These are phyloP conservation scores for Progne subis DNA, from an alignment of 2,113 vertebrate species.

Conservation along the genomic window DNA sequence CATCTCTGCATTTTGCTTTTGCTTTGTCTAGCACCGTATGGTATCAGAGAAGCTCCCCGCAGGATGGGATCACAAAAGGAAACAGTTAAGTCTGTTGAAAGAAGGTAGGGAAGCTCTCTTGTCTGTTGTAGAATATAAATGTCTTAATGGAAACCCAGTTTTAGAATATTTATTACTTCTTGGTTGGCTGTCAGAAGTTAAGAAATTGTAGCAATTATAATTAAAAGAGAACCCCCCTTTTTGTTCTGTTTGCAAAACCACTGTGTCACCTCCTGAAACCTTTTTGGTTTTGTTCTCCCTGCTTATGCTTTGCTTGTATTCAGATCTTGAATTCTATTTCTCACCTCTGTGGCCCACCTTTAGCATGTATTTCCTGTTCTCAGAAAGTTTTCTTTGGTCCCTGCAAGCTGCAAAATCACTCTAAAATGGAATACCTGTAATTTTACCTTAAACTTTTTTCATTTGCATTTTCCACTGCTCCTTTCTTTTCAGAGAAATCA, in stretches of 20 bases:
- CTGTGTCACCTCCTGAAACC: not conserved
- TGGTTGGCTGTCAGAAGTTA: not conserved
- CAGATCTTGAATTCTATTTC: not conserved
- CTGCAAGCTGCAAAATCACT: not conserved
- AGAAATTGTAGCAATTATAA: not conserved
- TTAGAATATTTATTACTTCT: not conserved
- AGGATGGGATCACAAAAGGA: slow-evolving; percentile 91
- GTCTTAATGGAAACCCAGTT: not conserved
- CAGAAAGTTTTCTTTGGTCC: not conserved
- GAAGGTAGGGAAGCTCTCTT: slow-evolving; percentile 75
- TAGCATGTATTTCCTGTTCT: not conserved
- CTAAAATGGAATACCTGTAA: not conserved
- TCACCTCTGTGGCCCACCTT: not conserved
- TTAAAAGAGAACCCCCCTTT: not conserved
- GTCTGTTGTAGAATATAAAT: not conserved
- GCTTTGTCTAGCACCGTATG: slow-evolving; percentile 87
- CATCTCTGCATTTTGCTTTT: not conserved
- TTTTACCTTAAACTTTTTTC: not conserved
- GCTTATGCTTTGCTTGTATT: not conserved
- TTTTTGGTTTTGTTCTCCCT: not conserved
- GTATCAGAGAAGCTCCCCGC: slow-evolving; percentile 94
- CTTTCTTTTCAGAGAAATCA: not conserved
- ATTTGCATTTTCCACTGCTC: not conserved
- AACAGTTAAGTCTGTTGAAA: slow-evolving; percentile 78
- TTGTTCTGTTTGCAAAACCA: not conserved